These are phyloP conservation scores for Montipora efflorescens DNA, from an alignment of 64 coral and sea anemone genomes.

Conservation along the genomic window DNA sequence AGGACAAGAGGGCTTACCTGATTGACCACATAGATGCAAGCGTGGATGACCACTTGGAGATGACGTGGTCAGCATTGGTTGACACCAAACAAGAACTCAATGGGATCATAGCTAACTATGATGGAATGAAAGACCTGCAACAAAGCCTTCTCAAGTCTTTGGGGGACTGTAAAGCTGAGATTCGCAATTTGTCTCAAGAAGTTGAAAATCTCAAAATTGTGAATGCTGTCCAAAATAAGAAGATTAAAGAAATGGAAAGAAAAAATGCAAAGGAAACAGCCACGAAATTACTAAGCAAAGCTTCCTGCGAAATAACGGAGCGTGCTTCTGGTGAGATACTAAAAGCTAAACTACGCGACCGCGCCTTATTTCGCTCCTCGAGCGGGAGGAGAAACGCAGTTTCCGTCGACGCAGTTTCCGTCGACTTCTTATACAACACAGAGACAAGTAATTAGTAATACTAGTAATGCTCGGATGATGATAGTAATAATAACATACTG, in stretches of 20 bases:
- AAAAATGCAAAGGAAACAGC: not conserved
- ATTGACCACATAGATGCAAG: constrained; percentile 6
- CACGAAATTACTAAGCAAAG: not conserved
- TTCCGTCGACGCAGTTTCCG: too few relatives aligned
- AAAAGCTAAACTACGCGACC: too few relatives aligned
- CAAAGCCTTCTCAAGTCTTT: not conserved
- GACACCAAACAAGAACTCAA: not conserved
- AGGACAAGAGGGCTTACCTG: constrained; percentile 38
- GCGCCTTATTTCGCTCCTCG: too few relatives aligned
- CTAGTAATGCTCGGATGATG: too few relatives aligned
- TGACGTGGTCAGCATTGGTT: constrained; percentile 4
- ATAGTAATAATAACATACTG: too few relatives aligned
- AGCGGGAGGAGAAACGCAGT: too few relatives aligned
- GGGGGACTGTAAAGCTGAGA: not conserved
- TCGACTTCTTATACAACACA: too few relatives aligned
- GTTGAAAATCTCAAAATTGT: not conserved
- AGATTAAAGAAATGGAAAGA: not conserved
- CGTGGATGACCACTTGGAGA: constrained; percentile 16
- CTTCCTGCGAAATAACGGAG: too few relatives aligned
- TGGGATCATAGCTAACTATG: too few relatives aligned
- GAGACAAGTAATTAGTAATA: too few relatives aligned
- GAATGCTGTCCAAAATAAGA: not conserved
- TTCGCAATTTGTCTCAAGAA: constrained; percentile 13
- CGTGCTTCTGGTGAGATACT: too few relatives aligned
- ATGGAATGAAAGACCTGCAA: constrained; percentile 9